phyloP scores from a whole-genome alignment of 2,888 invertebrate genomes.

The Epiblema foenella region DNA sequence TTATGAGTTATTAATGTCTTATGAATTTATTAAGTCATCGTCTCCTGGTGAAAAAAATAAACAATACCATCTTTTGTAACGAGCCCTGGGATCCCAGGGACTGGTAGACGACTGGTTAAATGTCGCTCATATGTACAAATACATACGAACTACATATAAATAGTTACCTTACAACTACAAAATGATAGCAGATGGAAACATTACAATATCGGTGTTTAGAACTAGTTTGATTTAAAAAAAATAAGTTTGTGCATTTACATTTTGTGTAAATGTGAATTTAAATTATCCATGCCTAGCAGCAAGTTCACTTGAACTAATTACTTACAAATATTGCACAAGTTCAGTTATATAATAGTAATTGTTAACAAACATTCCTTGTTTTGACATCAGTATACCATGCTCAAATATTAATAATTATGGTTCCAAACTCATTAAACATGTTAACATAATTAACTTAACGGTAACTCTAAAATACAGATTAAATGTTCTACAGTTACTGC shows the following conservation, averaged over 20 bases:
- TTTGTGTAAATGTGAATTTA: not conserved
- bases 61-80: too few relatives aligned
- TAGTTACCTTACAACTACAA: constrained; percentile 28
- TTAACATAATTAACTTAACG: constrained; percentile 15
- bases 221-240: not conserved
- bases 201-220: constrained; percentile 1
- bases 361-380: constrained; percentile 13
- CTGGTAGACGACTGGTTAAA: too few relatives aligned
- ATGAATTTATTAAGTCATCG: constrained; percentile 9
- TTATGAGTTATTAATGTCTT: constrained; percentile 10
- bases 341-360: constrained; percentile 26
- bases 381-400: constrained; percentile 9
- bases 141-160: constrained; percentile 31
- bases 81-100: too few relatives aligned
- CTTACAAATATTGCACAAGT: constrained; percentile 38
- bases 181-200: constrained; percentile 30
- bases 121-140: constrained; percentile 32
- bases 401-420: constrained; percentile 16
- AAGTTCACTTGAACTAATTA: constrained; percentile 12
- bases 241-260: not conserved
- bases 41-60: too few relatives aligned
- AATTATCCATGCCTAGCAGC: not conserved
- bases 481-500: constrained; percentile 11
- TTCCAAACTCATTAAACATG: constrained; percentile 10
- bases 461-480: constrained; percentile 24